Evolutionary conservation across 2,888 invertebrate species (phyloP).

Genomic region (Tricholauxania praeusta): DNA sequence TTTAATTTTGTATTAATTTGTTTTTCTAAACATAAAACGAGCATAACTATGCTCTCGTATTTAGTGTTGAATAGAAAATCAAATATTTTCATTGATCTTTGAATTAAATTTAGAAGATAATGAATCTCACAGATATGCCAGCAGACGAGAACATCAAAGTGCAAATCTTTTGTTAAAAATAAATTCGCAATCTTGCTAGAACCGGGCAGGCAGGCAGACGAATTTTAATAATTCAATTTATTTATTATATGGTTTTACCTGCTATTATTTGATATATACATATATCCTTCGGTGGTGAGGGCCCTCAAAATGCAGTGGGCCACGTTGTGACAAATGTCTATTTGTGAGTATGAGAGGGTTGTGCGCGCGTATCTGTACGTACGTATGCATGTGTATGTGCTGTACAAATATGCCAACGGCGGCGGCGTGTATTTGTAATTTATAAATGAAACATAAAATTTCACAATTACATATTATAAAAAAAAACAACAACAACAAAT

Average conservation of each 20-base stretch:
- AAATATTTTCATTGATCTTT: too few species aligned
- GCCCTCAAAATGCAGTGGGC: slow-evolving; percentile 5
- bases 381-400: background rate
- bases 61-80: too few species aligned
- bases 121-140: slow-evolving; percentile 27
- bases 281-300: background rate
- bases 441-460: background rate
- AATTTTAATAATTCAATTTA: background rate
- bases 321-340: too few species aligned
- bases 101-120: slow-evolving; percentile 17
- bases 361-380: background rate
- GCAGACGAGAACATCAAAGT: slow-evolving; percentile 15
- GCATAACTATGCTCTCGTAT: too few species aligned
- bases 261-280: too few species aligned
- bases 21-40: too few species aligned
- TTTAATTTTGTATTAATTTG: too few species aligned
- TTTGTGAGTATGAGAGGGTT: background rate
- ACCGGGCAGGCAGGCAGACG: slow-evolving; percentile 9
- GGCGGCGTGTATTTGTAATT: background rate
- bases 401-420: background rate
- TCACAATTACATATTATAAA: background rate
- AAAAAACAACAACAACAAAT: background rate
- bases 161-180: slow-evolving; percentile 31
- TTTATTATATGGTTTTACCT: too few species aligned
- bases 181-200: slow-evolving; percentile 22